A percentile compares a stretch with the other conserved stretches of the same genome.
phyloP scores from a whole-genome alignment of 2,113 vertebrate species.

The Baryphthengus martii region DNA sequence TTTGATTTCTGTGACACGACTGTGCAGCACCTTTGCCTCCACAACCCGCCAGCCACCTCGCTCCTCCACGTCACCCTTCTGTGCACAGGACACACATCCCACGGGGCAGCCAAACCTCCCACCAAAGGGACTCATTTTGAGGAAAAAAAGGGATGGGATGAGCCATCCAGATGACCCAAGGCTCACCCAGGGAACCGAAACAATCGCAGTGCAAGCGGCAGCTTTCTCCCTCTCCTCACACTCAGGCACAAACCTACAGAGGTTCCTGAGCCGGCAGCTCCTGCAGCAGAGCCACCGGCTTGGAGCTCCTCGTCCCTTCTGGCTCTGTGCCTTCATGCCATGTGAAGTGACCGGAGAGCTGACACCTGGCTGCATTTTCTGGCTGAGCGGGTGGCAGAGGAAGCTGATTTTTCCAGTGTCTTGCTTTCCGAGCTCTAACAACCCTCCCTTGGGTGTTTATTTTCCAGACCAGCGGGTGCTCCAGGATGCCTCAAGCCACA shows the following conservation, averaged over 20 bases:
- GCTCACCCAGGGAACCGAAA: background rate
- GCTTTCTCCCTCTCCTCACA: background rate
- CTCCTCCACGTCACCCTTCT: rapidly evolving
- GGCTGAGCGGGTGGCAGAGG: background rate
- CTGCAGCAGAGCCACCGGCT: rapidly evolving
- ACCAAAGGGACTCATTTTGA: background rate
- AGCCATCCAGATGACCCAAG: rapidly evolving
- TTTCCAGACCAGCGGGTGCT: background rate
- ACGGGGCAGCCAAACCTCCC: background rate
- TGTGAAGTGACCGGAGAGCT: background rate
- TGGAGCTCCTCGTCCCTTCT: background rate
- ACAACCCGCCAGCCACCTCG: rapidly evolving
- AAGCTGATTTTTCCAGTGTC: background rate
- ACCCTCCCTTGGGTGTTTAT: background rate
- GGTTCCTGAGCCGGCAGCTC: background rate
- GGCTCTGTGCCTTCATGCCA: conserved; percentile 32
- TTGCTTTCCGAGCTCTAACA: background rate
- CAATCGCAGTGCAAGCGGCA: background rate
- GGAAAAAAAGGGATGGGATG: rapidly evolving
- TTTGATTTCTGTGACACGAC: background rate
- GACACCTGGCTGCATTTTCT: background rate
- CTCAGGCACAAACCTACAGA: background rate
- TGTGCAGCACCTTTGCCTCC: background rate
- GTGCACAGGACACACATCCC: background rate
- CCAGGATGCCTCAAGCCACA: background rate